Evolutionary conservation across 2,113 vertebrate genomes (phyloP), one percentile per base, ranked within the genome.

Genomic region (Salvelinus sp.): DNA sequence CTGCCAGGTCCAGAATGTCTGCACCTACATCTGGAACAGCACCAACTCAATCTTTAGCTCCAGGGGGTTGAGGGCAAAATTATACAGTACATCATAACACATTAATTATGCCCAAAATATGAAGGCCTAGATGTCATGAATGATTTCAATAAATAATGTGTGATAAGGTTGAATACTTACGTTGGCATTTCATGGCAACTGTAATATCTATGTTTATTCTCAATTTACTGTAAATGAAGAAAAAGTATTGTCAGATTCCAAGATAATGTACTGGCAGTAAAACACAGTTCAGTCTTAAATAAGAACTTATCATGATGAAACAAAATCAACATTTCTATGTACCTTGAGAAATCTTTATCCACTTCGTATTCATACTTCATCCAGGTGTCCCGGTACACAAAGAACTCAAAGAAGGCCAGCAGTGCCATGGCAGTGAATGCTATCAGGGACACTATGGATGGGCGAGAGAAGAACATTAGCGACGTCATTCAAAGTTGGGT

Each of bases 301-400:
- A n/a, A 68, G 18, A 68, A 4, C 27, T 20, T 20, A 30, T 13
- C 6, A 7, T 14, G 20, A 10, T 23, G 16, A 30, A 69, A n/a
- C 9, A 10, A 12, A 20, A 13, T 44, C 20, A 69, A n/a, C 4
- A n/a, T 7, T 48, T n/a, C 47, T 14, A 5, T 69, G 77, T 83
- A 97, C 97, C 97, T 99, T 76, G 95, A 94, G 91, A 96, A 98
- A 88, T 98, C 97, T 79, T 97, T 98, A 91, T 99, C 97, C 75
- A 99, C 97, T 90, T 97, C 94, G 87, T 98, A 99, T 72, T 98
- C 96, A 3, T 98, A 99, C 81, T 96, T 97, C 96, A 99, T 98
- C 96, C 96, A 97, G 0, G 97, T 98, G 79, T 99, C 96, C 64
- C 87, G 94, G 89, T 98, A 99, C 7, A 98, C 96, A 69, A 92